These are phyloP conservation scores for Slavum lentiscoides DNA, from an alignment of 2,888 invertebrate genomes.

Conservation along the genomic window DNA sequence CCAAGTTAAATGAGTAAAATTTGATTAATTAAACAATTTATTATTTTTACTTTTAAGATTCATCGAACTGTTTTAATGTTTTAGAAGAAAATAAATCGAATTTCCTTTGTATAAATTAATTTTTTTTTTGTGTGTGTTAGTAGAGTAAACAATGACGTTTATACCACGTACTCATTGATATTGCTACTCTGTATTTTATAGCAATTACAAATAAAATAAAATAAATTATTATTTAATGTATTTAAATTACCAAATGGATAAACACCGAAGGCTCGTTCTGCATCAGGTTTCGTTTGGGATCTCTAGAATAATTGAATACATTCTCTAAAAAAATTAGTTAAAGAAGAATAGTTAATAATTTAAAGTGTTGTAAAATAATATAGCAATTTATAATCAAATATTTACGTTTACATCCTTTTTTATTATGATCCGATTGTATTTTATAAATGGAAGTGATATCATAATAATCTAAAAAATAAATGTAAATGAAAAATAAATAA, in stretches of 20 bases:
- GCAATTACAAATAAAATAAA: too few species aligned
- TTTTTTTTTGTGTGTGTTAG: too few species aligned
- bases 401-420: background rate
- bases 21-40: background rate
- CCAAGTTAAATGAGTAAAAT: background rate
- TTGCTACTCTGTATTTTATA: too few species aligned
- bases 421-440: background rate
- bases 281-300: too few species aligned
- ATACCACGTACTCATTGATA: too few species aligned
- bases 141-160: too few species aligned
- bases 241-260: conserved; percentile 16
- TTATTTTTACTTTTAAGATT: too few species aligned
- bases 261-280: background rate
- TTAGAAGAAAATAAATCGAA: too few species aligned
- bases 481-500: background rate
- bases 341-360: background rate
- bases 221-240: too few species aligned
- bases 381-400: background rate
- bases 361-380: background rate
- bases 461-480: background rate
- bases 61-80: too few species aligned
- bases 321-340: background rate
- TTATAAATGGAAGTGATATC: conserved; percentile 16
- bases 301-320: background rate
- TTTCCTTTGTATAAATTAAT: too few species aligned